Evolutionary conservation across 2,113 vertebrate species (phyloP).

Genomic region (Tichodroma muraria): DNA sequence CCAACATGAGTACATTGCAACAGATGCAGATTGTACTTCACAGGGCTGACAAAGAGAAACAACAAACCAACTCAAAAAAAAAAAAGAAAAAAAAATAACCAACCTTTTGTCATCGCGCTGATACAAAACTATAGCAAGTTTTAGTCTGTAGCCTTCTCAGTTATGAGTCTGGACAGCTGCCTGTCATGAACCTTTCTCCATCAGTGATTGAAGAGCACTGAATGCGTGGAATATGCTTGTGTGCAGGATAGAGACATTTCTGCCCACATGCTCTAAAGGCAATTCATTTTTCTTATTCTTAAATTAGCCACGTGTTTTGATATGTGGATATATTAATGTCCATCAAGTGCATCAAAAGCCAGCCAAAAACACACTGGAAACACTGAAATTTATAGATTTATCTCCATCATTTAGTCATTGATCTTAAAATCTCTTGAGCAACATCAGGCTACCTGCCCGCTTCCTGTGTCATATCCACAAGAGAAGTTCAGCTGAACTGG

Average conservation of each 20-base stretch:
- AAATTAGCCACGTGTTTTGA: background rate
- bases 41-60: background rate
- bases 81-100: background rate
- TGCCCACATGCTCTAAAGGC: background rate
- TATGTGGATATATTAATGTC: background rate
- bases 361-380: background rate
- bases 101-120: background rate
- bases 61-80: background rate
- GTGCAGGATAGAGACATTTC: background rate
- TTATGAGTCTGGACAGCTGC: background rate
- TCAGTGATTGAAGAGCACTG: background rate
- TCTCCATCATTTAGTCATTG: background rate
- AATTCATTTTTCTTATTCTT: background rate
- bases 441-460: background rate
- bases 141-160: background rate
- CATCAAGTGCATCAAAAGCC: background rate
- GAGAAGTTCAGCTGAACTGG: background rate
- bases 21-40: background rate
- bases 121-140: background rate
- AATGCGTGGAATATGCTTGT: background rate
- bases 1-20: fast-evolving
- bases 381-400: background rate
- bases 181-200: background rate
- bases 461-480: background rate
- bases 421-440: background rate